Evolutionary conservation across 2,113 vertebrate genomes (phyloP).

Genomic region (Oenanthe oenanthe): DNA sequence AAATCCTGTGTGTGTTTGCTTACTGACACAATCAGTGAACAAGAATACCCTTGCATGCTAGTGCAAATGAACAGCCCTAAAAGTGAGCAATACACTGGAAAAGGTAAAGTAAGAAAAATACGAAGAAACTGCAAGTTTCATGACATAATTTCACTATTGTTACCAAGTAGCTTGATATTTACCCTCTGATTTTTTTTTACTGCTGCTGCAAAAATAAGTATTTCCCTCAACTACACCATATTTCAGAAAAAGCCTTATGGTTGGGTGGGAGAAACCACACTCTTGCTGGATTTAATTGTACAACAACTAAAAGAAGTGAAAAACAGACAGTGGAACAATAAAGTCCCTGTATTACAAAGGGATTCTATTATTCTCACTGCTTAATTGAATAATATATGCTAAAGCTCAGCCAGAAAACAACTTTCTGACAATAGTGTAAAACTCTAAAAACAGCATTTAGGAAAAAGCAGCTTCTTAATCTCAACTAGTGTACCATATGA

Average conservation of each 20-base stretch:
- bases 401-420: neutral
- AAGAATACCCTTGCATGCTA: constrained; percentile 19
- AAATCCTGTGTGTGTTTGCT: neutral
- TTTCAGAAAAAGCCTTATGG: neutral
- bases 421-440: neutral
- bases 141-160: neutral
- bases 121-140: neutral
- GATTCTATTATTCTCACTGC: neutral
- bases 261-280: neutral
- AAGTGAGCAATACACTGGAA: neutral
- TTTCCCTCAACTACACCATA: neutral
- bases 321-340: neutral
- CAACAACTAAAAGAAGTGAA: neutral
- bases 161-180: neutral
- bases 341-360: neutral
- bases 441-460: neutral
- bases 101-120: constrained; percentile 14
- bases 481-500: neutral
- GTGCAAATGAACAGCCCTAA: constrained; percentile 9
- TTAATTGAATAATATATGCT: neutral
- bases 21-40: constrained; percentile 39
- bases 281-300: neutral
- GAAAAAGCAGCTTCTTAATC: neutral
- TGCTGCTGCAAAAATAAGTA: constrained; percentile 5
- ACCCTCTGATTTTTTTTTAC: neutral